These are phyloP conservation scores for Lepus townsendii DNA, from an alignment of 2,797 vertebrate species.

Conservation along the genomic window DNA sequence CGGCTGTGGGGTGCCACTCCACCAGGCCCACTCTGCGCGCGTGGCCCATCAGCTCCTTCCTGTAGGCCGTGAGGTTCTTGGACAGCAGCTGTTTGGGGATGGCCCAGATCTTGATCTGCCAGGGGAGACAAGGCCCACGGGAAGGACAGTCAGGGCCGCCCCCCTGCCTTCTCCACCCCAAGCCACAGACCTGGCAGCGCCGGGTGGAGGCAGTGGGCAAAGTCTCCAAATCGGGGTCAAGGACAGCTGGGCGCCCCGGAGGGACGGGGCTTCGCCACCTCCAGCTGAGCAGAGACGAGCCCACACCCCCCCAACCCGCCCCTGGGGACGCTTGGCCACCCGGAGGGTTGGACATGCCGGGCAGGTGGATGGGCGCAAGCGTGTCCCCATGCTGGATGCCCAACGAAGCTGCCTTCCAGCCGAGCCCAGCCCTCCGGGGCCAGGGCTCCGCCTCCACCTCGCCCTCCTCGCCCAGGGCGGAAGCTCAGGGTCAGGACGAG, in stretches of 20 bases:
- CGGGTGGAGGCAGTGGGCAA: too few relatives aligned
- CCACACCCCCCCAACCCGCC: background rate
- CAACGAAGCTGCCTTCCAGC: background rate
- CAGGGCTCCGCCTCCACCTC: background rate
- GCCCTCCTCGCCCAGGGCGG: background rate
- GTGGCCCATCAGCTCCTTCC: conserved; percentile 94
- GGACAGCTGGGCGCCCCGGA: background rate
- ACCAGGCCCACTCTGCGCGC: conserved; percentile 94
- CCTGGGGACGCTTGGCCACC: background rate
- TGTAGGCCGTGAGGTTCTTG: conserved; percentile 91
- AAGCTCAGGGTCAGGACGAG: background rate
- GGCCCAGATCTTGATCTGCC: conserved; percentile 96
- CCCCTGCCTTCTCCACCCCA: rapidly evolving
- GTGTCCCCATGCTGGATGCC: background rate
- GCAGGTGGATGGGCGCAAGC: background rate
- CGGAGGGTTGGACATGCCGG: background rate
- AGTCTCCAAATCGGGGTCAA: background rate
- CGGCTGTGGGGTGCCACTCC: conserved; percentile 96
- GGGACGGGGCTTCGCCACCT: background rate
- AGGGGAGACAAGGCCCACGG: background rate
- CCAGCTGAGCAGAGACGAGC: background rate
- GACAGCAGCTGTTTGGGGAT: conserved; percentile 92
- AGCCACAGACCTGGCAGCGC: background rate
- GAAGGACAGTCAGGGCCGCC: background rate
- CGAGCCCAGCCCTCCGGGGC: background rate